phyloP scores from a whole-genome alignment of 2,797 vertebrate genomes.

The Menidia menidia region DNA sequence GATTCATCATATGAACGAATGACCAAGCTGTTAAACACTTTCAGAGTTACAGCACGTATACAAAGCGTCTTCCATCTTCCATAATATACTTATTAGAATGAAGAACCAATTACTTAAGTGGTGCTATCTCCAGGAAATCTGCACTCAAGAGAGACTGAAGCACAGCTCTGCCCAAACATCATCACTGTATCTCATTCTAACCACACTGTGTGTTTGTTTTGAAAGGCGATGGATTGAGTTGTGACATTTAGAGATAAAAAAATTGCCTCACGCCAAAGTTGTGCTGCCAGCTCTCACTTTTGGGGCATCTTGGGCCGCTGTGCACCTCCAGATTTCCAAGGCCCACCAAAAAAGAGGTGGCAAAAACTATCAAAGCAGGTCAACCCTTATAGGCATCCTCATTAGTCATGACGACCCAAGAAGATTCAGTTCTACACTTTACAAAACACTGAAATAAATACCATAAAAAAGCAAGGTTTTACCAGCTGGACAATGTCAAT shows the following conservation, averaged over 20 bases:
- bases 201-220: constrained; percentile 30
- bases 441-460: no score
- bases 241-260: constrained; percentile 44
- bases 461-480: no score
- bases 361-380: no score
- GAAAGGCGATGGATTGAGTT: constrained; percentile 46
- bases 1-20: constrained; percentile 72
- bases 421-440: no score
- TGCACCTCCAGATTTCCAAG: no score
- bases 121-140: constrained; percentile 27
- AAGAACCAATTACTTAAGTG: constrained; percentile 30
- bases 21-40: constrained; percentile 54
- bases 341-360: no score
- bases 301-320: no score
- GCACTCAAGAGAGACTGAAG: constrained; percentile 16
- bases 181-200: constrained; percentile 5
- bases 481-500: no score
- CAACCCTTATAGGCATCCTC: no score
- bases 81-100: constrained; percentile 3
- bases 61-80: constrained; percentile 12
- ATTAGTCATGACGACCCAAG: no score
- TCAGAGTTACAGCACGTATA: constrained; percentile 42
- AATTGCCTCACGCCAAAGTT: no score
- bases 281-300: no score
- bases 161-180: not conserved